Conservation (phyloP, 1,140 invertebrate species). For the Lepidurus apus region DNA sequence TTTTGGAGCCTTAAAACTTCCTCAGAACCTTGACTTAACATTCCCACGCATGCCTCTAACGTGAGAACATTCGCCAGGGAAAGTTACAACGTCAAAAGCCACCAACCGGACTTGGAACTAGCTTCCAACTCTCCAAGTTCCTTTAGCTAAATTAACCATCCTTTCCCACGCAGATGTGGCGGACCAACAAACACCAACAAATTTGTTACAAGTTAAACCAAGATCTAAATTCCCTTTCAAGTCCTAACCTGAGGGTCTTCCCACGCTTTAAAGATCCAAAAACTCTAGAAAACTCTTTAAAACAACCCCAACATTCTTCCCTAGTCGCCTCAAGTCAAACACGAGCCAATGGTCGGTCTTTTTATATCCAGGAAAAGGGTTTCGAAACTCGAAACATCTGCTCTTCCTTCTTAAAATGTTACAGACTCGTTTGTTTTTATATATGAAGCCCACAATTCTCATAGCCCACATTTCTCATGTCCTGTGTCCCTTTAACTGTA, state of each 20-base stretch:
- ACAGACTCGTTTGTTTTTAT: no score
- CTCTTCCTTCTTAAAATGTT: not conserved
- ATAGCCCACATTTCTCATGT: not conserved
- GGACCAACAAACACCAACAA: no score
- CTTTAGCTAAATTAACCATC: no score
- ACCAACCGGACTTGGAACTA: not conserved
- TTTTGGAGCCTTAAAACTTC: not conserved
- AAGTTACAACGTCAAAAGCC: not conserved
- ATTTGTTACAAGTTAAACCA: no score
- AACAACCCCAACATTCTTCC: no score
- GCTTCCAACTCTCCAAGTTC: no score
- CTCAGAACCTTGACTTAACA: not conserved
- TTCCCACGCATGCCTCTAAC: not conserved
- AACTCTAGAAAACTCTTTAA: not conserved
- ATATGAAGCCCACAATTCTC: not conserved
- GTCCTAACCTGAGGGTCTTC: not conserved
- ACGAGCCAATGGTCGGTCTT: not conserved
- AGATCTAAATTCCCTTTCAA: no score
- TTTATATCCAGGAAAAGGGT: not conserved
- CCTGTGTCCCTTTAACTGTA: not conserved
- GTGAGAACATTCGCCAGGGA: conserved; percentile 9
- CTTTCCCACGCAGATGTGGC: no score
- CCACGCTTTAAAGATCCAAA: not conserved
- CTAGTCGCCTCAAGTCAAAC: conserved; percentile 11
- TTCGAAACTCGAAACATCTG: not conserved